Percentiles rank a stretch among this genome's conserved stretches.
Evolutionary conservation across 2,888 invertebrate species (phyloP).

Genomic region (Microplitis deprimator): DNA sequence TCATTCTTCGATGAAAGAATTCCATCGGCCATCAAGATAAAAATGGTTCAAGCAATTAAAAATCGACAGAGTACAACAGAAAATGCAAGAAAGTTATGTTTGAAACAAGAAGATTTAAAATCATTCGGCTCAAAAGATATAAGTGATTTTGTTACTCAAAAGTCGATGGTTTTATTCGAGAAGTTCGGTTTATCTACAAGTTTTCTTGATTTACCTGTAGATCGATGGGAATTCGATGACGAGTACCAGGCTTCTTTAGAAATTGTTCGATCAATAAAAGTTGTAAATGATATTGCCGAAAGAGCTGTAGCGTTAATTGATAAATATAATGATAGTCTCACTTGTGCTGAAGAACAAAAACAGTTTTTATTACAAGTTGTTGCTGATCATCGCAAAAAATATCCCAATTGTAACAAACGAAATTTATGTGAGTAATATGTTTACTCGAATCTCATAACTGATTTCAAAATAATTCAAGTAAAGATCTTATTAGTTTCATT

Average conservation of each 20-base stretch:
- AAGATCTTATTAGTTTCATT: no score
- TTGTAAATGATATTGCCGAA: constrained; percentile 39
- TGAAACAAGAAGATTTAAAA: constrained; percentile 4
- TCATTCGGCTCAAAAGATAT: constrained; percentile 8
- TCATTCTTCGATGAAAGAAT: constrained; percentile 11
- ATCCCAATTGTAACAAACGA: no score
- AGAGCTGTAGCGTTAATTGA: constrained; percentile 36
- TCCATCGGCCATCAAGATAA: constrained; percentile 1
- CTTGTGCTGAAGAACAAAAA: constrained; percentile 29
- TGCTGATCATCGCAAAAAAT: no score
- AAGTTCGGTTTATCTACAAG: constrained; percentile 6
- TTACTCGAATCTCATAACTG: no score
- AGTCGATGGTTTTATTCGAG: background rate
- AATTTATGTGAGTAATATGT: no score
- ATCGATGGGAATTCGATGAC: constrained; percentile 11
- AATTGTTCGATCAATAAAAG: constrained; percentile 27
- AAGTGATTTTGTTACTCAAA: constrained; percentile 11
- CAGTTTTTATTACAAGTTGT: no score
- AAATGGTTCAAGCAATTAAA: constrained; percentile 8
- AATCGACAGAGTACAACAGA: background rate
- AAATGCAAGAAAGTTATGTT: constrained; percentile 4
- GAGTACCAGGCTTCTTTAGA: background rate
- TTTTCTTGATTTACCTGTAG: constrained; percentile 17
- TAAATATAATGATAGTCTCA: constrained; percentile 36
- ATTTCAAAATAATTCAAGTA: no score